These are phyloP conservation scores for Chrysemys picta DNA, from an alignment of 2,113 vertebrate genomes.

Conservation along the genomic window DNA sequence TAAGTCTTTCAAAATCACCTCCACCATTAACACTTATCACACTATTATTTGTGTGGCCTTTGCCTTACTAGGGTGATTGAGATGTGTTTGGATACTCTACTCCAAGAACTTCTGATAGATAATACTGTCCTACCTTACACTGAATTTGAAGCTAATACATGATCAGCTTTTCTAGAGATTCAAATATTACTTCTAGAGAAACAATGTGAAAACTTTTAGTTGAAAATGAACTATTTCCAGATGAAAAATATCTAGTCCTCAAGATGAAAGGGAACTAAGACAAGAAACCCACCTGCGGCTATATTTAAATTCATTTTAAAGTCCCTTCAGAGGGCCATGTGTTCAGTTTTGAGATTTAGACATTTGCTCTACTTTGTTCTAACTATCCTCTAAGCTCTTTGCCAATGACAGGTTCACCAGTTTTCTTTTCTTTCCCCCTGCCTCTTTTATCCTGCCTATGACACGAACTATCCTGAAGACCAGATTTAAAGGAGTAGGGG, in stretches of 20 bases:
- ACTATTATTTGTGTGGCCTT: not conserved
- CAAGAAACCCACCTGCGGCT: constrained; percentile 40
- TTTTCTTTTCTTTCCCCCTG: not conserved
- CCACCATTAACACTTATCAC: constrained; percentile 18
- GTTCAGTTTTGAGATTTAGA: constrained; percentile 26
- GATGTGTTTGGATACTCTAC: not conserved
- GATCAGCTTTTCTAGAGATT: not conserved
- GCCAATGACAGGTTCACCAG: constrained; percentile 42
- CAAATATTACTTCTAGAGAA: not conserved
- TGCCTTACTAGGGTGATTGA: constrained; percentile 13
- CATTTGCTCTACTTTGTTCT: constrained; percentile 44
- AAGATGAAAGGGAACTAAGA: constrained; percentile 42
- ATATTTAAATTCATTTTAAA: constrained; percentile 60
- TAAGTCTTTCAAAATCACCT: not conserved
- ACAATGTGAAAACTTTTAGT: not conserved
- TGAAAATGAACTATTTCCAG: not conserved
- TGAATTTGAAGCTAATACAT: constrained; percentile 28
- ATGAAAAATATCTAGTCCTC: constrained; percentile 13
- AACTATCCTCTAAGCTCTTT: not conserved
- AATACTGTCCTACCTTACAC: not conserved
- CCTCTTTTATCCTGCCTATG: not conserved
- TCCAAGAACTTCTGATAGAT: constrained; percentile 25
- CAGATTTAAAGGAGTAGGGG: not conserved
- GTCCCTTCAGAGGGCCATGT: constrained; percentile 48
- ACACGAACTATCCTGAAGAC: not conserved